Evolutionary conservation across 2,113 vertebrate species (phyloP).

Genomic region (Crotophaga sulcirostris): DNA sequence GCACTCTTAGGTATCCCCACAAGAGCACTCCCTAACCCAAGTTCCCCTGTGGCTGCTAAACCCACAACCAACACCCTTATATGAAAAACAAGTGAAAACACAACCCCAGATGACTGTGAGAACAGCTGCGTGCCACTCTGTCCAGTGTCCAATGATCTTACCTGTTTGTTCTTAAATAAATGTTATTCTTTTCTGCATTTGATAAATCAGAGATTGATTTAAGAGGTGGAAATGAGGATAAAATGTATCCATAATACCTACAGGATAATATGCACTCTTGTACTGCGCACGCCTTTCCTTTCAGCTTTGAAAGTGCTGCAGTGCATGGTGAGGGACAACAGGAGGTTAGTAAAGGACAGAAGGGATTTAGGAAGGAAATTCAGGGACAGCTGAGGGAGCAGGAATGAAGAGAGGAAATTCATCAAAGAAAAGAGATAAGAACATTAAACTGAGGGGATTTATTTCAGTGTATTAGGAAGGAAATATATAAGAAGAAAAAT

Average conservation of each 20-base stretch:
- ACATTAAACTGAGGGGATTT: conserved; percentile 48
- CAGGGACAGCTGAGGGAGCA: conserved; percentile 55
- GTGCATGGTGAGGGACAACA: background rate
- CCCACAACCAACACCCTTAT: background rate
- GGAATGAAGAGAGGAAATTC: conserved; percentile 28
- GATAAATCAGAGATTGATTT: conserved; percentile 24
- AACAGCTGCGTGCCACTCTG: background rate
- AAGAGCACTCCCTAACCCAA: background rate
- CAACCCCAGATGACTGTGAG: background rate
- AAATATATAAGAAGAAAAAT: conserved; percentile 49
- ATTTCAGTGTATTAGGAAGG: conserved; percentile 40
- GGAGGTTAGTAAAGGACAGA: conserved; percentile 54
- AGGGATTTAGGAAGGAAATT: conserved; percentile 55
- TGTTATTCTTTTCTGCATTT: background rate
- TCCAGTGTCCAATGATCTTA: background rate
- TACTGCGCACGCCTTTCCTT: fast-evolving
- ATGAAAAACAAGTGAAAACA: background rate
- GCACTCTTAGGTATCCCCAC: background rate
- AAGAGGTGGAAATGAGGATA: conserved; percentile 17
- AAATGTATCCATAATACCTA: background rate
- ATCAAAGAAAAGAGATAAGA: conserved; percentile 56
- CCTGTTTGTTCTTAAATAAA: background rate
- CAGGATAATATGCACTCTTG: background rate
- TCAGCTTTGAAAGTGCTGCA: background rate
- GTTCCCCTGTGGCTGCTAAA: background rate